Conservation (phyloP, 2,888 invertebrate genomes). For the Caenorhabditis auriculariae region DNA sequence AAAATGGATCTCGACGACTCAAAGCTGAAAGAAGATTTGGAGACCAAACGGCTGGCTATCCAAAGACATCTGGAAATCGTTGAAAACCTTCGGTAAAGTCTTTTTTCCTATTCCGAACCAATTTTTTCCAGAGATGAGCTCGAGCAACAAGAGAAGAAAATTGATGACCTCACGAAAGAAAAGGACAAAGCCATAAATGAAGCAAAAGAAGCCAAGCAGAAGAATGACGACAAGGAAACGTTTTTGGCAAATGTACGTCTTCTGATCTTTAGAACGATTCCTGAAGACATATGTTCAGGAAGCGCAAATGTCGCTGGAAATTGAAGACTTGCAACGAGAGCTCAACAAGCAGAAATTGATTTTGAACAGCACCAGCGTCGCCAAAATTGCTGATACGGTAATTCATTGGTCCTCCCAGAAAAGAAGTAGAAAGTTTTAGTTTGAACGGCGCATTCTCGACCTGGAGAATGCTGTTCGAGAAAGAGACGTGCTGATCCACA, state of each 20-base stretch:
- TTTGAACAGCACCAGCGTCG: slow-evolving; percentile 30
- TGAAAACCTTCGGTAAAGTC: slow-evolving; percentile 26
- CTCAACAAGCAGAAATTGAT: slow-evolving; percentile 37
- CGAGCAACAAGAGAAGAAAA: slow-evolving; percentile 17
- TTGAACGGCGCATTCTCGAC: slow-evolving; percentile 33
- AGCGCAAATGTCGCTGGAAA: slow-evolving; percentile 37
- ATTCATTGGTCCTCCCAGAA: not conserved
- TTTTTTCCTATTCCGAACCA: not conserved
- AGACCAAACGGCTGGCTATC: slow-evolving; percentile 16
- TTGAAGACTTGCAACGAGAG: slow-evolving; percentile 39
- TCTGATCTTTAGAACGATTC: not conserved
- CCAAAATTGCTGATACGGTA: slow-evolving; percentile 34
- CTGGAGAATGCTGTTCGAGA: slow-evolving; percentile 46
- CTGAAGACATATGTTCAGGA: slow-evolving; percentile 8
- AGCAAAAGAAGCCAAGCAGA: slow-evolving; percentile 18
- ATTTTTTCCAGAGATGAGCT: slow-evolving; percentile 26
- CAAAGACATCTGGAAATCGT: slow-evolving; percentile 36
- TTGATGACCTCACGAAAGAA: slow-evolving; percentile 12
- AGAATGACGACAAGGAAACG: slow-evolving; percentile 24
- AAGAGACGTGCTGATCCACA: slow-evolving; percentile 44
- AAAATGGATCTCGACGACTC: slow-evolving; percentile 11
- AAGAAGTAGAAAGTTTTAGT: slow-evolving; percentile 14
- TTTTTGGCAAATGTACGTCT: slow-evolving; percentile 23
- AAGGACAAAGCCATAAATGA: slow-evolving; percentile 24
- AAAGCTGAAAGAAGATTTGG: slow-evolving; percentile 25